Conservation (phyloP, 2,888 invertebrate genomes). For the Drosophila borborema region DNA sequence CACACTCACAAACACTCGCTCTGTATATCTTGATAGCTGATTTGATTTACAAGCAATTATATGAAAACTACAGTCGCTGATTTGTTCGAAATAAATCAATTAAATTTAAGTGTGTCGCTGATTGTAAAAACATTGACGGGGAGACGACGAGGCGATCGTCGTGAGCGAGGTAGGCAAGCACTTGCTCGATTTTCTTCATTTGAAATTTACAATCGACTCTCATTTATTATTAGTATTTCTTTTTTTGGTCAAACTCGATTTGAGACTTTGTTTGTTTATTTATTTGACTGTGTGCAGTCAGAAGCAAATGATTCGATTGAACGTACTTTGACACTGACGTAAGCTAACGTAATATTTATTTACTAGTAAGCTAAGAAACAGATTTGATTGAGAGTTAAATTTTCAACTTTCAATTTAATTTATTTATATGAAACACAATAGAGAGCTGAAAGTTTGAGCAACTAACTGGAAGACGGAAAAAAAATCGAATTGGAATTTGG, state of each 20-base stretch:
- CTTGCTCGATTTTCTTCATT: slow-evolving; percentile 2
- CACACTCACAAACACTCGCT: not conserved
- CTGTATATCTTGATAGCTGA: slow-evolving; percentile 24
- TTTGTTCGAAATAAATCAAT: slow-evolving; percentile 82
- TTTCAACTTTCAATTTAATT: too few relatives aligned
- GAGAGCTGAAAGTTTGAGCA: not conserved
- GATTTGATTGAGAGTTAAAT: not conserved
- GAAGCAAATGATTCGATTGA: not conserved
- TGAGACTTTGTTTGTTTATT: not conserved
- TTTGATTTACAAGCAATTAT: slow-evolving; percentile 78
- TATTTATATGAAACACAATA: not conserved
- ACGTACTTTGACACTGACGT: not conserved
- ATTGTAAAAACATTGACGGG: slow-evolving; percentile 43
- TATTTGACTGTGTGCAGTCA: not conserved
- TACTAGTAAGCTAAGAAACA: not conserved
- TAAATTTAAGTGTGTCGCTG: slow-evolving; percentile 76
- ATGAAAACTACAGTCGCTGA: slow-evolving; percentile 74
- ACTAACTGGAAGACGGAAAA: not conserved
- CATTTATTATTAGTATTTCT: not conserved
- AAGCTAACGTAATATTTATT: not conserved
- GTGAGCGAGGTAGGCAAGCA: not conserved
- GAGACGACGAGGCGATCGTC: not conserved
- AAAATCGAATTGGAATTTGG: not conserved
- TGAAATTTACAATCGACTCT: slow-evolving; percentile 4
- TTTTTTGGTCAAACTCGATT: not conserved